These are phyloP conservation scores for Pherbina coryleti DNA, from an alignment of 2,888 invertebrate species.

Conservation along the genomic window DNA sequence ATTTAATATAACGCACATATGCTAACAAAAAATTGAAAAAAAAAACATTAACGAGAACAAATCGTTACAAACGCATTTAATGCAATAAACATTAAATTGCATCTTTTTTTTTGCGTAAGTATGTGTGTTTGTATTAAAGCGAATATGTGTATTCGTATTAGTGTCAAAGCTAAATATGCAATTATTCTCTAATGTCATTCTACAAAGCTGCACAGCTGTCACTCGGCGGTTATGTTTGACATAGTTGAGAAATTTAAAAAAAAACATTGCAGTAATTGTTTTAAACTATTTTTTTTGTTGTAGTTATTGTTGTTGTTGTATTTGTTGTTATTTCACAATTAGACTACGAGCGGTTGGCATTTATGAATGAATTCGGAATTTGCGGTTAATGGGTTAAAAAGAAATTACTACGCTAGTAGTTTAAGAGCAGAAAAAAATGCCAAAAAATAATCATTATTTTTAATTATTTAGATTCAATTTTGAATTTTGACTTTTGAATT, in stretches of 20 bases:
- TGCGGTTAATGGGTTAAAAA: constrained; percentile 5
- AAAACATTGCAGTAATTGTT: neutral
- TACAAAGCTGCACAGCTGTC: neutral
- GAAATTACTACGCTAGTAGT: neutral
- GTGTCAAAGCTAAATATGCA: neutral
- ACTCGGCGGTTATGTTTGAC: neutral
- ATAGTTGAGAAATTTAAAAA: neutral
- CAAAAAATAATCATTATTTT: too few species aligned
- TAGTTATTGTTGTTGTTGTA: neutral
- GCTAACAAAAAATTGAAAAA: neutral
- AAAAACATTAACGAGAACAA: neutral
- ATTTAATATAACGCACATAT: neutral
- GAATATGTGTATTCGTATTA: neutral
- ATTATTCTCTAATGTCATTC: too few species aligned
- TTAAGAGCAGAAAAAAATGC: too few species aligned
- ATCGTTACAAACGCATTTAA: neutral
- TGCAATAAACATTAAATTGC: neutral
- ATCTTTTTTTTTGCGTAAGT: neutral
- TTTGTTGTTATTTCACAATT: neutral
- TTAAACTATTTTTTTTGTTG: neutral
- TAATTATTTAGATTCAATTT: too few species aligned
- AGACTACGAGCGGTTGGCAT: neutral
- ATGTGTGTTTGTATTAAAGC: neutral
- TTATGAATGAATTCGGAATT: constrained; percentile 15
- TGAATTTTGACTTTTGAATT: too few species aligned